Percentiles rank a stretch among this genome's conserved stretches.
These are phyloP conservation scores for Lontra canadensis DNA, from an alignment of 2,113 vertebrate genomes.

Conservation along the genomic window DNA sequence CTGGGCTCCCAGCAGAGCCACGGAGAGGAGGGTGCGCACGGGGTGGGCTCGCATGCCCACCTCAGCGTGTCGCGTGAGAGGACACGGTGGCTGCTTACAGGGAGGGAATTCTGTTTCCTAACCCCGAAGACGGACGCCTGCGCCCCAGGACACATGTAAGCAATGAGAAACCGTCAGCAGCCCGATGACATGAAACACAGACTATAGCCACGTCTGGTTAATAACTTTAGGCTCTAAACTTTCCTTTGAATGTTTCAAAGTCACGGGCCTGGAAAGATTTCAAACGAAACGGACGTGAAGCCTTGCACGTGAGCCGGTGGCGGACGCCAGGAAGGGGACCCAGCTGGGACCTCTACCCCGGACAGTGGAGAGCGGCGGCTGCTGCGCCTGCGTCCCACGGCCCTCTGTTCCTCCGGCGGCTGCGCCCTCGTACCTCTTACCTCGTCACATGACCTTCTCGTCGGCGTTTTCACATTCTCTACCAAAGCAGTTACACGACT, in stretches of 20 bases:
- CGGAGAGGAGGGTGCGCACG: not conserved
- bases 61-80: not conserved
- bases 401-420: too few species aligned
- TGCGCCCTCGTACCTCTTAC: not conserved
- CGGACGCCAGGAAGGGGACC: not conserved
- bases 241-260: constrained; percentile 42
- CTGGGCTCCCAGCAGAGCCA: not conserved
- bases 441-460: not conserved
- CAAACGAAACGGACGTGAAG: not conserved
- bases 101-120: not conserved
- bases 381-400: too few species aligned
- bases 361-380: not conserved
- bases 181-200: not conserved
- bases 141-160: not conserved
- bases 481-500: not conserved
- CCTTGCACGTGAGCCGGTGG: not conserved
- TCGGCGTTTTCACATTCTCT: not conserved
- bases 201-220: not conserved
- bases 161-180: not conserved
- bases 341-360: fast-evolving
- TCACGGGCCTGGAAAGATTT: constrained; percentile 28
- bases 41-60: not conserved
- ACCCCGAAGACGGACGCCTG: not conserved
- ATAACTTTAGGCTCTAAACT: not conserved
- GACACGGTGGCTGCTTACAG: not conserved